A percentile compares a stretch with the other conserved stretches of the same genome.
These are phyloP conservation scores for Heliothis peltigera DNA, from an alignment of 2,888 invertebrate genomes.

Conservation along the genomic window DNA sequence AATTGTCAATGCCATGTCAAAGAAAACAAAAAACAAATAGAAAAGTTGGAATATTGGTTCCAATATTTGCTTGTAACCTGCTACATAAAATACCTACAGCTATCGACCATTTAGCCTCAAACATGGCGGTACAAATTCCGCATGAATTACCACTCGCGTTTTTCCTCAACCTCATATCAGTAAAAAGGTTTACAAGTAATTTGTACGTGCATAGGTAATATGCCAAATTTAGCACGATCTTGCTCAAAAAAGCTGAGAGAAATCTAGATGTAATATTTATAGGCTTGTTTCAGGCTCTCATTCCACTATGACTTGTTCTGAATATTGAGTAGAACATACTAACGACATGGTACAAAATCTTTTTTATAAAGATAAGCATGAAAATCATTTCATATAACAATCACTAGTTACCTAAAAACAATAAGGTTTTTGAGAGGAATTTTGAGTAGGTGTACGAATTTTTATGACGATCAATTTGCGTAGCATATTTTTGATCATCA, in stretches of 20 bases:
- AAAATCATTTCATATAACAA: too few species aligned
- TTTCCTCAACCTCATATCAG: constrained; percentile 6
- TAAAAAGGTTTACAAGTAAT: constrained; percentile 8
- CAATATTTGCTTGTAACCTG: not conserved
- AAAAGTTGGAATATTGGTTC: not conserved
- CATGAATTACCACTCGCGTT: constrained; percentile 12
- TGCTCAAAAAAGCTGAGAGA: constrained; percentile 4
- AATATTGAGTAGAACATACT: constrained; percentile 9
- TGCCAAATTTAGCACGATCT: constrained; percentile 7
- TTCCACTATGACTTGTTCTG: constrained; percentile 3
- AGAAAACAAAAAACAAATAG: not conserved
- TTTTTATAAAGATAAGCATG: not conserved
- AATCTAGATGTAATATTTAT: constrained; percentile 14
- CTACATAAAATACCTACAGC: too few species aligned
- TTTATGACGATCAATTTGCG: not conserved
- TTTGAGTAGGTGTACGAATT: not conserved
- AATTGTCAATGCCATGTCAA: not conserved
- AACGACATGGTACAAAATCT: not conserved
- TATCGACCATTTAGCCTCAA: not conserved
- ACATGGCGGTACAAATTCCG: not conserved
- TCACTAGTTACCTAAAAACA: too few species aligned
- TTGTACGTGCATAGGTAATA: constrained; percentile 3
- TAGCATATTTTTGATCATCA: not conserved
- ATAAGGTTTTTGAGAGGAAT: too few species aligned
- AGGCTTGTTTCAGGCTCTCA: constrained; percentile 4